These are phyloP conservation scores for Epinotia bilunana DNA, from an alignment of 2,888 invertebrate genomes.

Conservation along the genomic window DNA sequence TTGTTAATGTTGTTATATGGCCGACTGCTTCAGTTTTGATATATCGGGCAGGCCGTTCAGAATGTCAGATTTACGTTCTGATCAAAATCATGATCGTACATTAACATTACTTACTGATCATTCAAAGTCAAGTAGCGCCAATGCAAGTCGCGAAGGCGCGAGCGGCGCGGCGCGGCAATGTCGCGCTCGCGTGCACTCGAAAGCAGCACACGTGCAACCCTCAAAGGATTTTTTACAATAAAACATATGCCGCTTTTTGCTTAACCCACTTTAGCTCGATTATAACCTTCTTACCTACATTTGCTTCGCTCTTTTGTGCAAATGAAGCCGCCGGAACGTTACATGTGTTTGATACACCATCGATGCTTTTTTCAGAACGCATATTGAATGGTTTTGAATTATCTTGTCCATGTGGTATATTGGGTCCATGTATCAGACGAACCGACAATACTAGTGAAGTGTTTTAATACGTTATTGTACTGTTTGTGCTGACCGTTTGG, in stretches of 20 bases:
- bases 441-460: too few relatives aligned
- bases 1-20: background rate
- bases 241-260: slow-evolving; percentile 83
- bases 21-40: background rate
- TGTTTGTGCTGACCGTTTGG: too few relatives aligned
- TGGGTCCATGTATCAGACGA: background rate
- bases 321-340: slow-evolving; percentile 67
- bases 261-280: slow-evolving; percentile 84
- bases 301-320: slow-evolving; percentile 77
- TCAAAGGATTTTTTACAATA: slow-evolving; percentile 82
- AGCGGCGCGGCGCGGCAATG: slow-evolving; percentile 21
- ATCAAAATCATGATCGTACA: background rate
- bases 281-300: slow-evolving; percentile 84
- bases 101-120: background rate
- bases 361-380: slow-evolving; percentile 27
- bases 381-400: slow-evolving; percentile 7
- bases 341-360: slow-evolving; percentile 51
- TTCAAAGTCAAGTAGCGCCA: slow-evolving; percentile 23
- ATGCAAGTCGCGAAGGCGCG: slow-evolving; percentile 27
- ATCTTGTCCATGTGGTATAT: background rate
- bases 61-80: background rate
- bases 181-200: slow-evolving; percentile 58
- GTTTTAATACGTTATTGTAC: too few relatives aligned
- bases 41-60: background rate
- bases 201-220: slow-evolving; percentile 75